A percentile compares a stretch with the other conserved stretches of the same genome.
Conservation (phyloP, 2,797 vertebrate species). For the Nyctalus aviator region DNA sequence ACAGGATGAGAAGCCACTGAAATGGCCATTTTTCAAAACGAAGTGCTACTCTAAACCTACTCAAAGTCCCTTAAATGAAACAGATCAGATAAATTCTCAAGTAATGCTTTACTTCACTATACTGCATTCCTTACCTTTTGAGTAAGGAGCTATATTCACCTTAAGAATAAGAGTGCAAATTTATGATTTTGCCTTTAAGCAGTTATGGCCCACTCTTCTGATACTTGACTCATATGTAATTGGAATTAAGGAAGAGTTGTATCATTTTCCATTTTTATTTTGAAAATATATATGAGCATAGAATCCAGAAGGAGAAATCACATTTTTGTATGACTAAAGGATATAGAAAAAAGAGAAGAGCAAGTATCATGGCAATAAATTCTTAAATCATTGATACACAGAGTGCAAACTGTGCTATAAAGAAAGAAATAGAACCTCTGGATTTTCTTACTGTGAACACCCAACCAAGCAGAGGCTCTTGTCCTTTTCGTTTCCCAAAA, state of each 20-base stretch:
- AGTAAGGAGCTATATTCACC: constrained; percentile 48
- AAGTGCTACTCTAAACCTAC: constrained; percentile 23
- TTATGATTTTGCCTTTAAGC: constrained; percentile 73
- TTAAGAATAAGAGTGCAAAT: constrained; percentile 48
- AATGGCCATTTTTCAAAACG: constrained; percentile 61
- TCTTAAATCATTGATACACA: constrained; percentile 23
- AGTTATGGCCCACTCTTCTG: constrained; percentile 47
- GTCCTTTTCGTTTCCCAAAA: constrained; percentile 11
- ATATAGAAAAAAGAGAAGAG: constrained; percentile 63
- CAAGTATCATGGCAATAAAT: constrained; percentile 25
- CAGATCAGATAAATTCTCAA: constrained; percentile 43
- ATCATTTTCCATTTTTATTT: constrained; percentile 30
- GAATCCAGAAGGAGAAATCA: constrained; percentile 64
- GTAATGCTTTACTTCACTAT: constrained; percentile 46
- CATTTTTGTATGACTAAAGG: constrained; percentile 65
- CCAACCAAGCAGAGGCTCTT: not conserved
- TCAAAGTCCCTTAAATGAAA: constrained; percentile 33
- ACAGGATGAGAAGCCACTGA: not conserved
- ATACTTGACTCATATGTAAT: constrained; percentile 42
- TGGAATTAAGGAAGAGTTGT: constrained; percentile 43
- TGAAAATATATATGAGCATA: constrained; percentile 60
- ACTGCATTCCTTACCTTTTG: constrained; percentile 36
- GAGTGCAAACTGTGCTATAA: not conserved
- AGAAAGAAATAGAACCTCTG: constrained; percentile 22
- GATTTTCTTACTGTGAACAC: constrained; percentile 51